A percentile compares a stretch with the other conserved stretches of the same genome.
Evolutionary conservation across 2,797 vertebrate genomes (phyloP).

Genomic region (Enteromius anoplus): DNA sequence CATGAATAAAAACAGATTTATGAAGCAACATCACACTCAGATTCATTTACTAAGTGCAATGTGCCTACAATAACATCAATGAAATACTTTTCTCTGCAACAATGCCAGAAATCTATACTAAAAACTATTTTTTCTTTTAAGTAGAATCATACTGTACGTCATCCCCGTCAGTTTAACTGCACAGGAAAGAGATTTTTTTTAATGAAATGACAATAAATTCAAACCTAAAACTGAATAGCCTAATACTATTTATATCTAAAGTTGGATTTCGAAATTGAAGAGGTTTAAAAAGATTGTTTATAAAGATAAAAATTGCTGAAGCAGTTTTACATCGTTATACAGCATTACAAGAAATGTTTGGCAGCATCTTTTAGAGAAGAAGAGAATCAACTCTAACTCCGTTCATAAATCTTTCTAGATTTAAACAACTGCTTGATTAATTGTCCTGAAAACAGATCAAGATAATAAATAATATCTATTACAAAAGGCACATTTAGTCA

Average conservation of each 20-base stretch:
- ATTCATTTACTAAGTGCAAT: slow-evolving; percentile 47
- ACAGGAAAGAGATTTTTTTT: slow-evolving; percentile 48
- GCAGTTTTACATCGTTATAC: background rate
- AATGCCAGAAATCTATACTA: background rate
- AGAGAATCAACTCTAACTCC: background rate
- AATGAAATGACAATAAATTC: slow-evolving; percentile 38
- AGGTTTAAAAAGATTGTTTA: background rate
- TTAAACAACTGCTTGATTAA: slow-evolving; percentile 21
- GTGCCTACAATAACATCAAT: slow-evolving; percentile 31
- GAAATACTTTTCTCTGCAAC: slow-evolving; percentile 17
- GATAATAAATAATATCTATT: background rate
- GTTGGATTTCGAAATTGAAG: slow-evolving; percentile 10
- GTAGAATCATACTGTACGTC: background rate
- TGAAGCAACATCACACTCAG: slow-evolving; percentile 42
- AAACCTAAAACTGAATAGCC: background rate
- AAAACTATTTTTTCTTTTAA: background rate
- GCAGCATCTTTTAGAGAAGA: background rate
- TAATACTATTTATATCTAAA: background rate
- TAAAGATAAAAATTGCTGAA: background rate
- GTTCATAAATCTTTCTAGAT: slow-evolving; percentile 20
- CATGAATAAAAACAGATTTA: slow-evolving; percentile 68
- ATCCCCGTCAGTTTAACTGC: slow-evolving; percentile 47
- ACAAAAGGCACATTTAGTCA: background rate
- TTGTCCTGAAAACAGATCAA: slow-evolving; percentile 3
- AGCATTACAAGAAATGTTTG: slow-evolving; percentile 9